Base-by-base conservation (phyloP, 2,888 invertebrate species). In the Ceramica pisi region DNA sequence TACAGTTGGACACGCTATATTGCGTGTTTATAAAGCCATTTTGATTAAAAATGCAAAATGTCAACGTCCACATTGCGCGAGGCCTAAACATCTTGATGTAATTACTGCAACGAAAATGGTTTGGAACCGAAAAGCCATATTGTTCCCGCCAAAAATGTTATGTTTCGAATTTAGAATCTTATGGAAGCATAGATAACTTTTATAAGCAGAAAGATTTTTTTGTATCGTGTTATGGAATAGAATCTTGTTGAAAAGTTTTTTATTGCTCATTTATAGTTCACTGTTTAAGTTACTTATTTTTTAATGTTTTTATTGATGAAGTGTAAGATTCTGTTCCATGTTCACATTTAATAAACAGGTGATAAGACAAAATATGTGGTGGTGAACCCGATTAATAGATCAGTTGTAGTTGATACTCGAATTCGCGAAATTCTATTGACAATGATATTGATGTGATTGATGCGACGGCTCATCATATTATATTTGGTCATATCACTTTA, bases 241-340 rank as follows among this genome's bases (percentile, higher is more conserved):
- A 86, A 86, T 85, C 84, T 85, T 82, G 66, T 68, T 72, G 71
- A 67, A 60, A 74, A 71, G 57, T 57, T 82, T 50, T 74, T 71
- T 75, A 76, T 83, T 84, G 82, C 78, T 88, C 86, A 84, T 85
- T 86, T 86, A 76, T 75, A 80, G 80, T 78, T 79, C 69, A 74
- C 62, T 78, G 68, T 82, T 70, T 75, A 78, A 82, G 77, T 83
- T 81, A 31, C 31, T 31, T 31, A 67, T 84, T 86, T 81, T 81
- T 83, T 75, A 70, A 69, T 71, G 75, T 77, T 74, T 81, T 81
- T 80, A 78, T 74, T 70, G 59, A 66, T 65, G 38, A 61, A 62
- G 38, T 68, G 19, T 83, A 82, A 87, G 89, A 89, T 89, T 89
- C 89, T 83, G 82, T 89, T 89, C 89, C 89, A 89, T 87, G 65